Conservation (phyloP, 2,113 vertebrate species). For the Lampris megalopsis region DNA sequence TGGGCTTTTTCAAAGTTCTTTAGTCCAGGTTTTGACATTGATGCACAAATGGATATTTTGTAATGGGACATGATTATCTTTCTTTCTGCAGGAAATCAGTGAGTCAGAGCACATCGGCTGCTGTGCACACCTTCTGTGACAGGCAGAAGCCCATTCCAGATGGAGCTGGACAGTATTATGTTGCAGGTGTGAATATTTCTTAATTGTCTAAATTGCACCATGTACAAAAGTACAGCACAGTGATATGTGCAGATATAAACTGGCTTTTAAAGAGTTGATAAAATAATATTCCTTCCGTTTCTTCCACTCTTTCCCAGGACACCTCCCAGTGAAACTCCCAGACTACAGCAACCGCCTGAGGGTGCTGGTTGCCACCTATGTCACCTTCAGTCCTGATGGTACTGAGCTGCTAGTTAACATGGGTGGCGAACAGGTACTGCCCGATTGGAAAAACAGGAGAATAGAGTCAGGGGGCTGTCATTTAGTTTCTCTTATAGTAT, state of each 20-base stretch:
- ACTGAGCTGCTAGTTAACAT: conserved; percentile 98
- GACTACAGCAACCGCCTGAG: conserved; percentile 96
- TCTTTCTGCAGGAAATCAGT: conserved; percentile 86
- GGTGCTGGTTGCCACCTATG: conserved; percentile 95
- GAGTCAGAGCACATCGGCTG: conserved; percentile 89
- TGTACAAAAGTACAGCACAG: not conserved
- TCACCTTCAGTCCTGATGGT: conserved; percentile 97
- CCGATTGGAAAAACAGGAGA: not conserved
- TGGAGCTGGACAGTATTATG: conserved; percentile 96
- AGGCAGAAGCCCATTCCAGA: conserved; percentile 94
- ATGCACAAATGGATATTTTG: not conserved
- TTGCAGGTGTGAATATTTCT: conserved; percentile 87
- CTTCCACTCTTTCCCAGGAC: conserved; percentile 80
- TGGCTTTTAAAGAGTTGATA: not conserved
- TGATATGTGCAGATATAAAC: not conserved
- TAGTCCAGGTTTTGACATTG: not conserved
- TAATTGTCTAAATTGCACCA: not conserved
- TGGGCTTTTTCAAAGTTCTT: not conserved
- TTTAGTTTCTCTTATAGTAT: not conserved
- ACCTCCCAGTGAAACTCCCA: conserved; percentile 93
- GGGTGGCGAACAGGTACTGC: conserved; percentile 95
- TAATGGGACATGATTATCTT: not conserved
- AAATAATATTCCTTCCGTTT: conserved; percentile 5
- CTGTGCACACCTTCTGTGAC: conserved; percentile 95
- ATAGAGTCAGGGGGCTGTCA: not conserved